Evolutionary conservation across 2,888 invertebrate genomes (phyloP).

Genomic region (Caenorhabditis doughertyi): DNA sequence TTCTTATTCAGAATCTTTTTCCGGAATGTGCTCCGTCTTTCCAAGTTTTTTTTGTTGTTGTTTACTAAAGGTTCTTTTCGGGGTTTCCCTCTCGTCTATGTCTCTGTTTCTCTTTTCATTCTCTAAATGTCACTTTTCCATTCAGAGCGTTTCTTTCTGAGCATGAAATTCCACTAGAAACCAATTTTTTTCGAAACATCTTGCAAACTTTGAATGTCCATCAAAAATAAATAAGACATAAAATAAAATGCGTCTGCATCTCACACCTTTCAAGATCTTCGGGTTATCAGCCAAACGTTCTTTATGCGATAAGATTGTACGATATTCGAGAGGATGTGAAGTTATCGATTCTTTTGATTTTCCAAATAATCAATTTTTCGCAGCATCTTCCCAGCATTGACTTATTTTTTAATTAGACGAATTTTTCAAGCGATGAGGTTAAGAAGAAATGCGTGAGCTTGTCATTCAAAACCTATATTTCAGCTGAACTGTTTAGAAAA

Average conservation of each 20-base stretch:
- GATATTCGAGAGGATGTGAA: not conserved
- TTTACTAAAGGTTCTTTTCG: not conserved
- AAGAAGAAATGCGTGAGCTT: too few relatives aligned
- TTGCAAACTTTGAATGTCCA: too few relatives aligned
- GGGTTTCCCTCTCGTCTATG: too few relatives aligned
- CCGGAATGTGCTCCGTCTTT: not conserved
- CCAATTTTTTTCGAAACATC: not conserved
- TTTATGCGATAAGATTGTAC: constrained; percentile 29
- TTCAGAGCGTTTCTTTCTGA: not conserved
- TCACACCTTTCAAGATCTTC: constrained; percentile 13
- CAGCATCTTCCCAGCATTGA: too few relatives aligned
- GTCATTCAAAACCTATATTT: too few relatives aligned
- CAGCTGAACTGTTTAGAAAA: too few relatives aligned
- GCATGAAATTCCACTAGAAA: too few relatives aligned
- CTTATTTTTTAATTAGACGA: too few relatives aligned
- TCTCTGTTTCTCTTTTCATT: not conserved
- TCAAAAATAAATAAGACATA: not conserved
- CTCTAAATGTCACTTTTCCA: not conserved
- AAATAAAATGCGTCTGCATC: not conserved
- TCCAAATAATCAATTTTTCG: not conserved
- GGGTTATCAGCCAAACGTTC: constrained; percentile 15
- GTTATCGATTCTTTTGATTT: not conserved
- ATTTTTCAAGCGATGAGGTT: too few relatives aligned
- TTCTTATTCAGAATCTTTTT: not conserved
- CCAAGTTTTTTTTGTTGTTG: not conserved